phyloP scores from a whole-genome alignment of 2,113 vertebrate genomes.

The Strix uralensis region DNA sequence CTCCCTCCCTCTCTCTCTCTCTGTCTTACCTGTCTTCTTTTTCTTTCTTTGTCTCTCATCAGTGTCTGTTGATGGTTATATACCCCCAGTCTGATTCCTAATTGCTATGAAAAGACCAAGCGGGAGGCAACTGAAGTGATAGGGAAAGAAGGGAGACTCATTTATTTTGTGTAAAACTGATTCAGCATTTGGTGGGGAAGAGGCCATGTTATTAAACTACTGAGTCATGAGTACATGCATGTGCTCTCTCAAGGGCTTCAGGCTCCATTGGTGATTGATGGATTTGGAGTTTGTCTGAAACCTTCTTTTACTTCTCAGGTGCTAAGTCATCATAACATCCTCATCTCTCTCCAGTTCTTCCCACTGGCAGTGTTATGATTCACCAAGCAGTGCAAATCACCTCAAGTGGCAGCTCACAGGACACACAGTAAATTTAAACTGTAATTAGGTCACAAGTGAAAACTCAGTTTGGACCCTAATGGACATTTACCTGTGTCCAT shows the following conservation, averaged over 20 bases:
- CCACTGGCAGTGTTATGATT: not conserved
- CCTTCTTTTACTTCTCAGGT: not conserved
- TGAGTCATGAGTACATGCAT: not conserved
- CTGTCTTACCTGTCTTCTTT: not conserved
- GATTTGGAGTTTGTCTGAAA: not conserved
- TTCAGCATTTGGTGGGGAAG: not conserved
- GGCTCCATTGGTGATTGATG: not conserved
- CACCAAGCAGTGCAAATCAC: not conserved
- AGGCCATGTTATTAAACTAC: not conserved
- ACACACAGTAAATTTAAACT: not conserved
- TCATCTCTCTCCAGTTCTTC: not conserved
- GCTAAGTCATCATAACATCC: not conserved
- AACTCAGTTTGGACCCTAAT: not conserved
- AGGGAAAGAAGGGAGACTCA: not conserved
- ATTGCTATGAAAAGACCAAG: not conserved
- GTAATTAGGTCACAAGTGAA: not conserved
- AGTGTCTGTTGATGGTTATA: not conserved
- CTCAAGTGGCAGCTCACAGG: not conserved
- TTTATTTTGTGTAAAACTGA: not conserved
- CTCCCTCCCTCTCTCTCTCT: not conserved
- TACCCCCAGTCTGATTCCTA: not conserved
- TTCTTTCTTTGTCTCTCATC: not conserved
- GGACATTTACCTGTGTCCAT: not conserved
- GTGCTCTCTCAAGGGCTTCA: not conserved
- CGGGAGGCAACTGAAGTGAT: not conserved